A percentile compares a stretch with the other conserved stretches of the same genome.
Evolutionary conservation across 2,113 vertebrate genomes (phyloP).

Genomic region (Oophaga pumilio): DNA sequence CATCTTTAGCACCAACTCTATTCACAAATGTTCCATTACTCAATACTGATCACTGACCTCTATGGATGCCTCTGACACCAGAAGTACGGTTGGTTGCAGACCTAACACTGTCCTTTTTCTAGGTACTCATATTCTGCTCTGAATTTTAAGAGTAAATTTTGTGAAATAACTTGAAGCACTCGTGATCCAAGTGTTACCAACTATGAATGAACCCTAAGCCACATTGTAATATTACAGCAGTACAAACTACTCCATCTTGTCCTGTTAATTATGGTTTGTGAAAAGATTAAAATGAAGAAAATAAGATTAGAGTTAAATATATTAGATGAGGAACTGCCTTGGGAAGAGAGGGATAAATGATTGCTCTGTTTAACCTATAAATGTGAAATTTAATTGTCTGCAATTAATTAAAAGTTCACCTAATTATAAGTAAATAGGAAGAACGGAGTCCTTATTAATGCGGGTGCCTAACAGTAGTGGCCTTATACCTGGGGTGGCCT

Average conservation of each 20-base stretch:
- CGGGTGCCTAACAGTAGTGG: background rate
- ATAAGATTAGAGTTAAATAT: background rate
- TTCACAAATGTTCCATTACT: no score
- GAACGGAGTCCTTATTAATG: background rate
- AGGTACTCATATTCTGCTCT: background rate
- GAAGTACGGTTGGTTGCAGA: background rate
- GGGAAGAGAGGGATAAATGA: background rate
- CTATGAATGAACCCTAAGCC: background rate
- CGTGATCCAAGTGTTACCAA: background rate
- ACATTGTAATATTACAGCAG: background rate
- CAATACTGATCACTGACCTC: background rate
- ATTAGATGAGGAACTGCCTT: background rate
- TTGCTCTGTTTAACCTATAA: background rate
- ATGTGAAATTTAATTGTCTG: background rate
- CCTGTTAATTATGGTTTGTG: background rate
- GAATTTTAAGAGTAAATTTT: no score
- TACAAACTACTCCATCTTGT: background rate
- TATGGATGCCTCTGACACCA: background rate
- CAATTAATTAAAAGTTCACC: background rate
- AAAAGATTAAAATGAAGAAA: background rate
- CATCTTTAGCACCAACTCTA: no score
- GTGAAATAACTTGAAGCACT: background rate
- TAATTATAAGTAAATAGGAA: background rate
- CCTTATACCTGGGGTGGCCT: background rate
- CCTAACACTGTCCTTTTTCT: background rate